Evolutionary conservation across 2,113 vertebrate genomes (phyloP), one percentile per base, ranked within the genome.

Genomic region (Lepidothrix coronata): DNA sequence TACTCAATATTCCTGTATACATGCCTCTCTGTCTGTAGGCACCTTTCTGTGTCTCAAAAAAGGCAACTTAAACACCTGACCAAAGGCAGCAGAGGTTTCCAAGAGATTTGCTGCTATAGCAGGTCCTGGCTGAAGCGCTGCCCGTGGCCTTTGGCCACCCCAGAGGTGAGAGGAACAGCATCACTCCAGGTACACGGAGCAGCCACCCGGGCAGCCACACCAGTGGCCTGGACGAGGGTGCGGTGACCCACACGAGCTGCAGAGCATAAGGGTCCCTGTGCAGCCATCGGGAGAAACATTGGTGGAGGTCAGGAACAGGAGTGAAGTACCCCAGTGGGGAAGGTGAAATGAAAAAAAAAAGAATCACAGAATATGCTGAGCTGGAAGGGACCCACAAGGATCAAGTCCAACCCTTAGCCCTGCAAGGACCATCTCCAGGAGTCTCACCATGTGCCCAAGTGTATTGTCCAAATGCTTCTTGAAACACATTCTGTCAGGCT

Each of bases 151-250:
- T 39, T 27, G 62, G 23, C 43, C 31, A 48, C 1, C 35, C 31
- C 58, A 22, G 46, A 18, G 24, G 19, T 8, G 24, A 19, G 62
- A 43, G 51, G 14, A 33, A 55, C 8, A 37, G 86, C 63, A 20
- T 20, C 67, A 4, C 12, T 10, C 11, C 17, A 8, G 51, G 61
- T 13, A 23, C 11, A 25, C 0, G 1, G 28, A 67, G 73, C 67
- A 58, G 46, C 68, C 31, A 6, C 48, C 55, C 8, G 5, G 35
- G 33, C 39, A 41, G 44, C 6, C 30, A 35, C 57, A 35, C 33
- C 57, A 41, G 75, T 13, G 3, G 7, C 14, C 37, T 4, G 24
- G 33, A 57, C 1, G 2, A 90, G 61, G 37, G 11, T 8, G 18
- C 6, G 27, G 31, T 19, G 57, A 37, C 3, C 21, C 33, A 17